Conservation (phyloP, 1,140 invertebrate species). For the Drosophila ironensis region DNA sequence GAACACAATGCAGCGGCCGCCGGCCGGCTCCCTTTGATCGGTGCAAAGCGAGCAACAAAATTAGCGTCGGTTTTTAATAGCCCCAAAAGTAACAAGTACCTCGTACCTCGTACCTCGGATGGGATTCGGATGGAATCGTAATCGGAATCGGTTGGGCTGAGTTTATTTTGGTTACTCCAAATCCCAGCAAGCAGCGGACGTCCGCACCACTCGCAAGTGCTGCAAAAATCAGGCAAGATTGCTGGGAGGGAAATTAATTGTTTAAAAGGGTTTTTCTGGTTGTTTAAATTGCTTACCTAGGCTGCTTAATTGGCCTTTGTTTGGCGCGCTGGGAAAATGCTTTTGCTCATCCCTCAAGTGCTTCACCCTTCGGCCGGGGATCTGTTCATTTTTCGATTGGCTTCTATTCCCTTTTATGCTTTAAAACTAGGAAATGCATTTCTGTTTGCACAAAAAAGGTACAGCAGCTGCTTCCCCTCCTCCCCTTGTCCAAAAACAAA, state of each 20-base stretch:
- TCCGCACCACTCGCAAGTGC: neutral
- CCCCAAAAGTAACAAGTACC: conserved; percentile 37
- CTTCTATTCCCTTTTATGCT: too few species aligned
- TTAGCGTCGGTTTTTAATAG: conserved; percentile 37
- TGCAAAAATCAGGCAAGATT: too few species aligned
- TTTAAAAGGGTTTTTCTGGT: too few species aligned
- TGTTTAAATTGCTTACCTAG: too few species aligned
- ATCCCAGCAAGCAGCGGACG: conserved; percentile 13
- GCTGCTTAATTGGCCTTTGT: too few species aligned
- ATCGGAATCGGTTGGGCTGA: conserved; percentile 5
- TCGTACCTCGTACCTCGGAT: conserved; percentile 32
- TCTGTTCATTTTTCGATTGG: too few species aligned
- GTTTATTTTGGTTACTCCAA: conserved; percentile 48
- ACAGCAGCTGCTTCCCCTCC: conserved; percentile 12
- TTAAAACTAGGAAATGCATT: neutral
- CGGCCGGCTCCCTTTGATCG: conserved; percentile 33
- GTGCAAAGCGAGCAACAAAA: conserved; percentile 7
- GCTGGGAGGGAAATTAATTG: too few species aligned
- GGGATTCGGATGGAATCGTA: conserved; percentile 1
- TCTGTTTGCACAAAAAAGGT: conserved; percentile 6
- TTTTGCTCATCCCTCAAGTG: too few species aligned
- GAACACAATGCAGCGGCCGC: conserved; percentile 36
- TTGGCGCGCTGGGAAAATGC: too few species aligned
- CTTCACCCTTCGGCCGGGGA: too few species aligned
- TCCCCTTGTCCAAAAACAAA: conserved; percentile 12